A percentile compares a stretch with the other conserved stretches of the same genome.
Evolutionary conservation across 2,113 vertebrate genomes (phyloP).

Genomic region (Clupea harengus): DNA sequence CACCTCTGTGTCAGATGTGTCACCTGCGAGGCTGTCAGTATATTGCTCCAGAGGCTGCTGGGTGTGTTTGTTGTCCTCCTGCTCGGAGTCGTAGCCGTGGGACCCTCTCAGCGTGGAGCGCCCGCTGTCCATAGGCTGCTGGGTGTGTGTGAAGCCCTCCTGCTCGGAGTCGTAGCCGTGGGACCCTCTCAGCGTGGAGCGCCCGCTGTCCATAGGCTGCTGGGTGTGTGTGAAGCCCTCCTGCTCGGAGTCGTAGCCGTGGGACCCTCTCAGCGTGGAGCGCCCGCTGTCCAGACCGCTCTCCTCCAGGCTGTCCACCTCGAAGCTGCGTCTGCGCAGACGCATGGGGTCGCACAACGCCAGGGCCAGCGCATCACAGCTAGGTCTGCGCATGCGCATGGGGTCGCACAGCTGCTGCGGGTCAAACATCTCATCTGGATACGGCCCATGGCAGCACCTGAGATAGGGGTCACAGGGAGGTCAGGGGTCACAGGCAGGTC

Average conservation of each 20-base stretch:
- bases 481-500: not conserved
- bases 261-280: too few species aligned
- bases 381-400: constrained; percentile 51
- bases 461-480: not conserved
- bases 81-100: constrained; percentile 89
- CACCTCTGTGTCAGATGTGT: constrained; percentile 83
- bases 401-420: constrained; percentile 27
- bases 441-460: constrained; percentile 77
- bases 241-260: too few species aligned
- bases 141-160: constrained; percentile 70
- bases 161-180: constrained; percentile 89
- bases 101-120: constrained; percentile 88
- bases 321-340: constrained; percentile 76
- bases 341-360: constrained; percentile 90
- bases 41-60: constrained; percentile 48
- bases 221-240: too few species aligned
- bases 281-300: constrained; percentile 47
- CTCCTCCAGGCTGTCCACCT: constrained; percentile 87
- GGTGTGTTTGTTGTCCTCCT: constrained; percentile 68
- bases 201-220: constrained; percentile 70
- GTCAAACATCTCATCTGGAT: constrained; percentile 72
- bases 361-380: constrained; percentile 82
- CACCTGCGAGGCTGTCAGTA: constrained; percentile 67
- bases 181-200: constrained; percentile 87
- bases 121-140: constrained; percentile 80